Percentiles rank a stretch among this genome's conserved stretches.
Evolutionary conservation across 2,113 vertebrate genomes (phyloP).

Genomic region (Pseudorhombus dupliciocellatus): DNA sequence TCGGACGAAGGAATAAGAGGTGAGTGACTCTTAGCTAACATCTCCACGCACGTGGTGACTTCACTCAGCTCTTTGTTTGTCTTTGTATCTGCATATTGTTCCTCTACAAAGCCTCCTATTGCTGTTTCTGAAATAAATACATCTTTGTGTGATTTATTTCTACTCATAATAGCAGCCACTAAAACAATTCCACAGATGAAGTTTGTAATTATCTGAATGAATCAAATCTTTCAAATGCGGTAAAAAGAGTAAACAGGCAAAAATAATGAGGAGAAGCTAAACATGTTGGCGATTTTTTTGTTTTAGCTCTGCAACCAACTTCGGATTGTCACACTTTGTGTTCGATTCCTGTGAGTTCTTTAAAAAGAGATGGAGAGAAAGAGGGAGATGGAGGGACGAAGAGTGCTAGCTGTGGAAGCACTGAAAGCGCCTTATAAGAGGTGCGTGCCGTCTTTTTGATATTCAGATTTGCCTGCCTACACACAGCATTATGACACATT

Average conservation of each 20-base stretch:
- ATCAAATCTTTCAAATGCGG: constrained; percentile 17
- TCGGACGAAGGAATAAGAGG: constrained; percentile 32
- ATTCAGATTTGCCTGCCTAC: constrained; percentile 83
- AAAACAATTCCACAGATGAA: constrained; percentile 40
- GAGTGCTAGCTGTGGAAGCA: constrained; percentile 62
- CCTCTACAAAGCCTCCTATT: constrained; percentile 36
- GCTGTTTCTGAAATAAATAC: constrained; percentile 45
- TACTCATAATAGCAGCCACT: constrained; percentile 36
- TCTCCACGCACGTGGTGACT: constrained; percentile 35
- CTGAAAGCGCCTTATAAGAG: constrained; percentile 67
- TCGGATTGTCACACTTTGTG: constrained; percentile 7
- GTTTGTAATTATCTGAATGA: constrained; percentile 31
- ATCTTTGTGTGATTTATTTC: constrained; percentile 43
- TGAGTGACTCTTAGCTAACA: constrained; percentile 36
- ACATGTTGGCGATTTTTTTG: constrained; percentile 10
- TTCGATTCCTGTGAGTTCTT: constrained; percentile 59
- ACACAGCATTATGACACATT: constrained; percentile 84
- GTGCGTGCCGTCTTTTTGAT: constrained; percentile 80
- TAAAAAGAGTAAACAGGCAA: constrained; percentile 24
- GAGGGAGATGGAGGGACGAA: constrained; percentile 36
- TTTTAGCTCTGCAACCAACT: constrained; percentile 25
- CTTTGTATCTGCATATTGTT: constrained; percentile 42
- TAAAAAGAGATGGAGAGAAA: constrained; percentile 37
- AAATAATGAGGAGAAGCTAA: constrained; percentile 20
- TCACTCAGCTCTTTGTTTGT: constrained; percentile 32